These are phyloP conservation scores for Phaedon cochleariae DNA, from an alignment of 2,888 invertebrate genomes.

Conservation along the genomic window DNA sequence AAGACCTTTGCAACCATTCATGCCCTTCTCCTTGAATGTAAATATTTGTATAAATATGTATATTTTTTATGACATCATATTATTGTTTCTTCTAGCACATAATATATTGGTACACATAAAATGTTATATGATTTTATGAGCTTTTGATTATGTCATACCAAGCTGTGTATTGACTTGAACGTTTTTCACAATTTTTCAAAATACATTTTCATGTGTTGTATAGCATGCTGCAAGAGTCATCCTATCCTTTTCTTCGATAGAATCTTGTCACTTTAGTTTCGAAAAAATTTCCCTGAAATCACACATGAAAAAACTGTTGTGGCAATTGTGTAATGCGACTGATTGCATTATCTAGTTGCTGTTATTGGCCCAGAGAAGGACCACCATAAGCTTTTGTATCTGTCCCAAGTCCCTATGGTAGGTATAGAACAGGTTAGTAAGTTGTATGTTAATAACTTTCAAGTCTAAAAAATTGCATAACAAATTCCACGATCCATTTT, in stretches of 20 bases:
- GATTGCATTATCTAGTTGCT: slow-evolving; percentile 57
- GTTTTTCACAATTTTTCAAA: slow-evolving; percentile 24
- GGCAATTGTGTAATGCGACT: neutral
- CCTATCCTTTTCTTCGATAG: slow-evolving; percentile 16
- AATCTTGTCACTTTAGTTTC: neutral
- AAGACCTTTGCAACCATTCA: too few species aligned
- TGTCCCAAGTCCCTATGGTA: slow-evolving; percentile 67
- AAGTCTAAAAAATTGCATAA: neutral
- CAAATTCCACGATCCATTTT: neutral
- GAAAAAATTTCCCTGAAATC: slow-evolving; percentile 6
- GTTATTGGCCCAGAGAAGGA: slow-evolving; percentile 68
- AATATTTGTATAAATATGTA: too few species aligned
- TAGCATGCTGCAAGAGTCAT: slow-evolving; percentile 45
- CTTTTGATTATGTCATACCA: too few species aligned
- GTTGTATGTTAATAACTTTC: neutral
- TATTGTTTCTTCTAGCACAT: too few species aligned
- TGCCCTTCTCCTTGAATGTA: too few species aligned
- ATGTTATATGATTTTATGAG: too few species aligned
- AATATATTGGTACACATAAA: too few species aligned
- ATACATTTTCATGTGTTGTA: slow-evolving; percentile 38
- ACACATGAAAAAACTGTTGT: slow-evolving; percentile 3
- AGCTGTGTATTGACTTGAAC: neutral
- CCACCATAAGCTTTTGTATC: slow-evolving; percentile 67
- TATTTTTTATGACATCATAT: too few species aligned
- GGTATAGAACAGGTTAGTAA: slow-evolving; percentile 61